Evolutionary conservation across 2,113 vertebrate species (phyloP).

Genomic region (Poeciliopsis occidentalis): DNA sequence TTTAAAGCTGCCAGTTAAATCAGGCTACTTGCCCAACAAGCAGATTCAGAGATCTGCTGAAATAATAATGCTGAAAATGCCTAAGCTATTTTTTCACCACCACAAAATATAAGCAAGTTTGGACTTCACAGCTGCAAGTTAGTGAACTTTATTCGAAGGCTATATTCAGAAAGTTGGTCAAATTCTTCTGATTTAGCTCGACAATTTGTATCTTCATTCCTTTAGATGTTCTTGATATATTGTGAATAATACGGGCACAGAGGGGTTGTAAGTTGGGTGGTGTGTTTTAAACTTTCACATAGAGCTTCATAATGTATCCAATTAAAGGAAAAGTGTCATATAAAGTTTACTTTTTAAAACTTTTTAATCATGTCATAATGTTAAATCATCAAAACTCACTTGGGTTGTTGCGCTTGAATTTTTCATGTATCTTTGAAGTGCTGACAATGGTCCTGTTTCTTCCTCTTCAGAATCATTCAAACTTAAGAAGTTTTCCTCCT

Average conservation of each 20-base stretch:
- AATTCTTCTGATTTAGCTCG: too few species aligned
- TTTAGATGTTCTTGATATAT: not conserved
- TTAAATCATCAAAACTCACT: too few species aligned
- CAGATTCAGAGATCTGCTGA: conserved; percentile 37
- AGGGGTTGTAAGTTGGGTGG: not conserved
- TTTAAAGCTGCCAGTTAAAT: conserved; percentile 61
- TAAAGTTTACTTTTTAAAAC: too few species aligned
- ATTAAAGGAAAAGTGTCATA: too few species aligned
- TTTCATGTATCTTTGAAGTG: too few species aligned
- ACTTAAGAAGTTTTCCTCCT: too few species aligned
- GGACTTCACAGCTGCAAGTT: not conserved
- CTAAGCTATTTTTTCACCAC: conserved; percentile 4
- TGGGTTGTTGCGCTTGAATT: too few species aligned
- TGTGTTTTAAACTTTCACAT: too few species aligned
- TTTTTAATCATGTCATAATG: too few species aligned
- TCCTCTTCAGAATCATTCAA: too few species aligned
- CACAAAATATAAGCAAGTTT: not conserved
- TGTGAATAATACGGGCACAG: not conserved
- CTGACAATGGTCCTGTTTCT: too few species aligned
- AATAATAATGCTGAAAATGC: conserved; percentile 42
- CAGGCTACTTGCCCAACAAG: conserved; percentile 45
- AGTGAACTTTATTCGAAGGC: not conserved
- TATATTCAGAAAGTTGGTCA: not conserved
- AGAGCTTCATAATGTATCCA: too few species aligned
- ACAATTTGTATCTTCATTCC: not conserved